Percentiles rank a stretch among this genome's conserved stretches.
These are phyloP conservation scores for Eristalis pertinax DNA, from an alignment of 2,888 invertebrate species.

Conservation along the genomic window DNA sequence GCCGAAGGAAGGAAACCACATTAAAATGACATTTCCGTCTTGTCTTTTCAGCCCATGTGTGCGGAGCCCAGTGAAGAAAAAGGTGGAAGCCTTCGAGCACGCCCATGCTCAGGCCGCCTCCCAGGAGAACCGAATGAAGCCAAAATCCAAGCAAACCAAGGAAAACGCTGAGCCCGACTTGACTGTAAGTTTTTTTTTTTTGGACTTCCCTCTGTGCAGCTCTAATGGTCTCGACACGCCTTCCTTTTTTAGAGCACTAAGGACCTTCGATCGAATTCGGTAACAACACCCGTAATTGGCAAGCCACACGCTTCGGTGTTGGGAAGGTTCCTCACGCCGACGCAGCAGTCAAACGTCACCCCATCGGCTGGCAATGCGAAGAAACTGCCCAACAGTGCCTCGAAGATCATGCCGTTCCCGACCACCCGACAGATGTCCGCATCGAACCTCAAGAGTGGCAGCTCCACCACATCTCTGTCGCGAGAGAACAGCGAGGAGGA, in stretches of 20 bases:
- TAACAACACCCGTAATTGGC: constrained; percentile 77
- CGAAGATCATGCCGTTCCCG: constrained; percentile 75
- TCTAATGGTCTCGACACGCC: background rate
- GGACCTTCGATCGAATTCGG: background rate
- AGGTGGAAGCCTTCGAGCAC: constrained; percentile 85
- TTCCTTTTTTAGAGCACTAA: background rate
- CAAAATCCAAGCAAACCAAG: constrained; percentile 76
- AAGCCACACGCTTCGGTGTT: constrained; percentile 75
- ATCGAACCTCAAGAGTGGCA: constrained; percentile 73
- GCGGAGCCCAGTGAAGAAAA: constrained; percentile 84
- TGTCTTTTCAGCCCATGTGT: constrained; percentile 82
- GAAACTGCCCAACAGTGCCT: constrained; percentile 78
- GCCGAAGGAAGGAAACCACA: background rate
- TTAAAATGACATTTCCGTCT: background rate
- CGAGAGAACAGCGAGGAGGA: constrained; percentile 80
- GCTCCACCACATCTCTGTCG: constrained; percentile 74
- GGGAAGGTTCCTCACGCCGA: constrained; percentile 79
- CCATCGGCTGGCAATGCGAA: constrained; percentile 74
- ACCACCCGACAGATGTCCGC: constrained; percentile 72
- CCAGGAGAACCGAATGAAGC: constrained; percentile 69
- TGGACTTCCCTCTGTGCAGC: background rate
- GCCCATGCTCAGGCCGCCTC: constrained; percentile 75
- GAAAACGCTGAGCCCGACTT: constrained; percentile 75
- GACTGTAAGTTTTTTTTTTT: constrained; percentile 73
- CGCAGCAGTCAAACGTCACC: constrained; percentile 75